These are phyloP conservation scores for Panulirus ornatus DNA, from an alignment of 1,140 invertebrate genomes.

Conservation along the genomic window DNA sequence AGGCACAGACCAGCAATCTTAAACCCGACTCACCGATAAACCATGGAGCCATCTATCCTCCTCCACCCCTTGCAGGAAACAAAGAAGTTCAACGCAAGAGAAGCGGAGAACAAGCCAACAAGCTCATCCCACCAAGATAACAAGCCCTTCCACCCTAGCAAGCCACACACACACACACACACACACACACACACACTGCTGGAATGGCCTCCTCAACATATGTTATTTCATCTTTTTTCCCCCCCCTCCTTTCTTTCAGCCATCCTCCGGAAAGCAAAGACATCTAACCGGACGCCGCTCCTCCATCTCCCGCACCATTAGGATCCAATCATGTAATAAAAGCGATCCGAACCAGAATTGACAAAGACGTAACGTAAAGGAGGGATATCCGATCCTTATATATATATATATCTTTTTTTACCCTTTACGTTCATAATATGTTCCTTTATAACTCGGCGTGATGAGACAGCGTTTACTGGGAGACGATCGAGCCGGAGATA, in stretches of 20 bases:
- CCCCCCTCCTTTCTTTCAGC: no score
- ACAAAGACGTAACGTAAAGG: not conserved
- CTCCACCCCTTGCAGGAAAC: no score
- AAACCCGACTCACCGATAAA: no score
- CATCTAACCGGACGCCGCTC: not conserved
- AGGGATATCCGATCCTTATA: no score
- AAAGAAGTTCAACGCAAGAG: no score
- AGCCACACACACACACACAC: no score
- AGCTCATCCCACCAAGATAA: no score
- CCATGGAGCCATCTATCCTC: no score
- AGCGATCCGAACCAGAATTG: not conserved
- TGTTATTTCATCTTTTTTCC: not conserved
- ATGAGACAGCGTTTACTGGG: not conserved
- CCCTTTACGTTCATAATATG: not conserved
- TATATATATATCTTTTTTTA: not conserved
- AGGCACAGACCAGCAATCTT: no score
- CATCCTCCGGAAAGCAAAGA: not conserved
- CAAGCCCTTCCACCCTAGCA: no score
- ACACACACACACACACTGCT: no score
- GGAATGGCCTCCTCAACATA: not conserved
- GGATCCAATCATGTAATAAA: constrained; percentile 23
- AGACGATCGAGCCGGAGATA: not conserved
- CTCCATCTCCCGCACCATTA: constrained; percentile 8
- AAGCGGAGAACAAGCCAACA: no score
- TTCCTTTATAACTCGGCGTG: not conserved